phyloP scores from a whole-genome alignment of 2,888 invertebrate species.

The Muscina levida region DNA sequence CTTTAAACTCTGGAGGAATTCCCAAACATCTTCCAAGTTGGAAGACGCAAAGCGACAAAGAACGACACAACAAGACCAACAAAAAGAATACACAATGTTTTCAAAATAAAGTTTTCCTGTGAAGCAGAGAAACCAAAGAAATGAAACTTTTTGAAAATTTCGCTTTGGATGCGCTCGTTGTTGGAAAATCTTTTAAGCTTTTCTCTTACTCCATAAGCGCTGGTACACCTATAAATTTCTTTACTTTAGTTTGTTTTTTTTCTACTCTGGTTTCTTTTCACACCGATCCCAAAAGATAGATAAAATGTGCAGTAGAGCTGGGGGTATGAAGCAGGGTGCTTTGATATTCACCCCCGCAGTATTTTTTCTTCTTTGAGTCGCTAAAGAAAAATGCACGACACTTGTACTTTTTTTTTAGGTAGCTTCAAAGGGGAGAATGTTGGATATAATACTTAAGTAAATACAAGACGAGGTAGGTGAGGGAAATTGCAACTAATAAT shows the following conservation, averaged over 20 bases:
- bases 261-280: conserved; percentile 34
- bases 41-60: conserved; percentile 7
- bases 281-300: conserved; percentile 50
- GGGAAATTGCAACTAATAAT: neutral
- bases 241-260: conserved; percentile 3
- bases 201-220: neutral
- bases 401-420: conserved; percentile 30
- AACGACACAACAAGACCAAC: neutral
- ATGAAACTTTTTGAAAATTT: conserved; percentile 48
- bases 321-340: neutral
- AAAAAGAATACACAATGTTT: conserved; percentile 39
- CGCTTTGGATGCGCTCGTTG: conserved; percentile 37
- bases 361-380: conserved; percentile 6
- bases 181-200: conserved; percentile 56
- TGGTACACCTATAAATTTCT: conserved; percentile 20
- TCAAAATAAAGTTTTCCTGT: conserved; percentile 43
- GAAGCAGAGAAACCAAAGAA: conserved; percentile 31
- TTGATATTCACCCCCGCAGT: neutral
- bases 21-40: conserved; percentile 25
- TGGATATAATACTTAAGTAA: conserved; percentile 20
- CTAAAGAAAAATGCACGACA: conserved; percentile 56
- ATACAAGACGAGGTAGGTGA: neutral
- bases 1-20: conserved; percentile 48
- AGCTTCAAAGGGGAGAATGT: neutral
- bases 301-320: neutral